Conservation (phyloP, 2,888 invertebrate genomes). For the Tachina grossa region DNA sequence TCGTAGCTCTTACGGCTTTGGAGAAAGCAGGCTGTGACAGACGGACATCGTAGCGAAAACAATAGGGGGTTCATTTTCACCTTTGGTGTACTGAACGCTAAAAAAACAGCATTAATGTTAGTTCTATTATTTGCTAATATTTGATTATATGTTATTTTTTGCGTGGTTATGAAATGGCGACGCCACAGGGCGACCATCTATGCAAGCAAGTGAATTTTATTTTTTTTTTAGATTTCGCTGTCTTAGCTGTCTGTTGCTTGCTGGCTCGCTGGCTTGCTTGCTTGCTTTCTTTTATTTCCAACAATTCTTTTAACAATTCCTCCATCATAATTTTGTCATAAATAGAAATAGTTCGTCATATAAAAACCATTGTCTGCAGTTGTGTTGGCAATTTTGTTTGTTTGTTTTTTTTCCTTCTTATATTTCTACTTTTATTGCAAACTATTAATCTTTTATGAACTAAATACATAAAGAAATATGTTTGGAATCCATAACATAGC, state of each 20-base stretch:
- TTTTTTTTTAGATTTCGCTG: no score
- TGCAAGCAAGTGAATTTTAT: no score
- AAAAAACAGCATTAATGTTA: no score
- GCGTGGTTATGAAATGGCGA: no score
- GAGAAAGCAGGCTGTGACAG: no score
- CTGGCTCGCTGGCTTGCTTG: background rate
- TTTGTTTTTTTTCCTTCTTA: background rate
- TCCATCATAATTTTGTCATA: conserved; percentile 34
- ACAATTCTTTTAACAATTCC: background rate
- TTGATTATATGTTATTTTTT: no score
- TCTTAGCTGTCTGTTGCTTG: background rate
- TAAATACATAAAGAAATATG: conserved; percentile 8
- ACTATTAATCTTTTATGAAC: conserved; percentile 47
- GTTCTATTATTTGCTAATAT: no score
- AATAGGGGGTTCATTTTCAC: no score
- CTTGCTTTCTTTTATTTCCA: background rate
- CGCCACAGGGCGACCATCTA: no score
- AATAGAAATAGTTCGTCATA: conserved; percentile 46
- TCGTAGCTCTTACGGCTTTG: no score
- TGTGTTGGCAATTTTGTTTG: background rate
- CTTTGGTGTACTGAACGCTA: no score
- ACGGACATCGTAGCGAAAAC: no score
- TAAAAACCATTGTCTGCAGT: conserved; percentile 44
- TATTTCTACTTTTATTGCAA: conserved; percentile 28
- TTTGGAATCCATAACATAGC: conserved; percentile 32